A percentile compares a stretch with the other conserved stretches of the same genome.
phyloP scores from a whole-genome alignment of 2,888 invertebrate species.

The Agriopis aurantiaria region DNA sequence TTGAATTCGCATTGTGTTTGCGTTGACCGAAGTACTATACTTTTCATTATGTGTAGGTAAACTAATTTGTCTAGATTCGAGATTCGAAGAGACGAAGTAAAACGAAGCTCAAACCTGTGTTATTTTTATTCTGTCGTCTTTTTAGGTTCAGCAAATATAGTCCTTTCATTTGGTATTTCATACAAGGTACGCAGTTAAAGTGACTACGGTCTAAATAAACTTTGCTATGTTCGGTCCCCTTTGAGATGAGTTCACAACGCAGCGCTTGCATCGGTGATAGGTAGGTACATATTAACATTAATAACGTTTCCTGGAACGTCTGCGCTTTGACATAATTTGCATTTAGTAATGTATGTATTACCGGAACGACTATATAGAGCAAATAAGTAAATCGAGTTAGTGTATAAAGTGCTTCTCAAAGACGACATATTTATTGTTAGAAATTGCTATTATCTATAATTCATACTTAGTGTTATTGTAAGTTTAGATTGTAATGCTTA shows the following conservation, averaged over 20 bases:
- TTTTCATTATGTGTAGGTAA: conserved; percentile 14
- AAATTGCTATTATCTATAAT: too few relatives aligned
- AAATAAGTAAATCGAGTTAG: conserved; percentile 38
- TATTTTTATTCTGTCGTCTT: conserved; percentile 40
- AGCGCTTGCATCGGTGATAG: conserved; percentile 37
- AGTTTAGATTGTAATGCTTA: too few relatives aligned
- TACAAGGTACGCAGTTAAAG: conserved; percentile 52
- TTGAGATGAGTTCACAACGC: conserved; percentile 49
- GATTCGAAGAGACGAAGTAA: conserved; percentile 10
- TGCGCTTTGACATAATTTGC: conserved; percentile 65
- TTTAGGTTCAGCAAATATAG: conserved; percentile 38
- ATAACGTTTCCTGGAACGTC: conserved; percentile 54
- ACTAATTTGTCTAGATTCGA: conserved; percentile 23
- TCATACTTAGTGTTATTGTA: too few relatives aligned
- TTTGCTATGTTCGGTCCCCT: conserved; percentile 52
- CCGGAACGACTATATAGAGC: conserved; percentile 43
- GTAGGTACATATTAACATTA: conserved; percentile 51
- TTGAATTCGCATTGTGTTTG: conserved; percentile 24
- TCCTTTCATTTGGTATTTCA: conserved; percentile 51
- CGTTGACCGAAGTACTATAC: conserved; percentile 17
- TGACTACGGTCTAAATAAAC: conserved; percentile 45
- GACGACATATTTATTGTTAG: not conserved
- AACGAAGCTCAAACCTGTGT: conserved; percentile 25
- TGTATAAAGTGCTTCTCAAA: conserved; percentile 51
- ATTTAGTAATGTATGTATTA: conserved; percentile 60